phyloP scores from a whole-genome alignment of 1,140 invertebrate genomes.

The Diabrotica virgifera region DNA sequence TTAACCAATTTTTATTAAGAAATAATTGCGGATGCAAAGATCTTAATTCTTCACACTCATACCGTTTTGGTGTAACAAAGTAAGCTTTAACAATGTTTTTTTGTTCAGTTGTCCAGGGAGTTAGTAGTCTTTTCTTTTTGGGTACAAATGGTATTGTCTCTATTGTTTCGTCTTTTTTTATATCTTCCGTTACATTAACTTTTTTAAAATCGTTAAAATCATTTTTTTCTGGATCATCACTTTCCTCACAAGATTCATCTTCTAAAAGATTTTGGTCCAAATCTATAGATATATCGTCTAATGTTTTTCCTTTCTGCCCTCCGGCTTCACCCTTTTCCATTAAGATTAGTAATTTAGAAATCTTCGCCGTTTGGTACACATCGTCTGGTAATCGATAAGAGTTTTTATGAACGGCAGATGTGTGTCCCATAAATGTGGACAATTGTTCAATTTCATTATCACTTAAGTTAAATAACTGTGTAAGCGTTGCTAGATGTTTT shows the following conservation, averaged over 20 bases:
- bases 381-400: slow-evolving; percentile 29
- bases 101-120: slow-evolving; percentile 8
- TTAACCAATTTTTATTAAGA: slow-evolving; percentile 17
- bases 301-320: slow-evolving; percentile 38
- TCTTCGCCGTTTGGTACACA: slow-evolving; percentile 25
- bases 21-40: slow-evolving; percentile 3
- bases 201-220: background rate
- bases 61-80: slow-evolving; percentile 16
- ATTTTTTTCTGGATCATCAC: background rate
- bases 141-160: background rate
- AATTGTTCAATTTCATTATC: slow-evolving; percentile 42
- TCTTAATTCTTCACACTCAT: slow-evolving; percentile 17
- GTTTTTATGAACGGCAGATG: slow-evolving; percentile 19
- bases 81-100: slow-evolving; percentile 9
- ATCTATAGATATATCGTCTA: slow-evolving; percentile 45
- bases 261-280: slow-evolving; percentile 32
- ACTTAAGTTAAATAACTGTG: slow-evolving; percentile 42
- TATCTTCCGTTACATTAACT: background rate
- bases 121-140: slow-evolving; percentile 4
- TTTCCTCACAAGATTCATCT: slow-evolving; percentile 10
- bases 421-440: slow-evolving; percentile 42
- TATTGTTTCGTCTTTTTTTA: slow-evolving; percentile 2
- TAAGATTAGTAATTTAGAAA: slow-evolving; percentile 25
- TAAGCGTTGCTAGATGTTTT: slow-evolving; percentile 39
- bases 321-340: slow-evolving; percentile 37